These are phyloP conservation scores for Chrysaora quinquecirrha DNA, from an alignment of 30 jellyfish, hydroid and myxozoan species.

Conservation along the genomic window DNA sequence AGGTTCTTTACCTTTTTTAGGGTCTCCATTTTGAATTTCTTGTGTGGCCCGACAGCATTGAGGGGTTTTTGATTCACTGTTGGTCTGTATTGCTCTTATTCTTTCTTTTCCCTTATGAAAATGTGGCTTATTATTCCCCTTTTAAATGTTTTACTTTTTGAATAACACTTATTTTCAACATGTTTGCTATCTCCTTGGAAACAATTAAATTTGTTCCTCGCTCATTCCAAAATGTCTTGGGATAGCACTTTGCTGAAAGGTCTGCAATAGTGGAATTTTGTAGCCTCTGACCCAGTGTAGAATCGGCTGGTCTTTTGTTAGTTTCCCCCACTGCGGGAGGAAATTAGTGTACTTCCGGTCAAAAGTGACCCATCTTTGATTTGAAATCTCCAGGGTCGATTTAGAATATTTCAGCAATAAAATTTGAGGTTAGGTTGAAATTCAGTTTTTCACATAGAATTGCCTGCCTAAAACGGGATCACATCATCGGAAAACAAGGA, in stretches of 20 bases:
- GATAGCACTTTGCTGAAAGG: neutral
- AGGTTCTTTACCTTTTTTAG: too few species aligned
- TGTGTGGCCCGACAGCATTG: neutral
- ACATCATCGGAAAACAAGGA: neutral
- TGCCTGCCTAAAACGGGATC: neutral
- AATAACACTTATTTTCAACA: neutral
- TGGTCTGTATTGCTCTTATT: neutral
- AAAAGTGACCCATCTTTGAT: neutral
- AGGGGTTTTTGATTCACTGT: neutral
- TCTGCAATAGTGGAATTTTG: neutral
- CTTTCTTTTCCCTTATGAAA: neutral
- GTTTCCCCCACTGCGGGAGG: constrained; percentile 3
- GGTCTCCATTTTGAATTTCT: too few species aligned
- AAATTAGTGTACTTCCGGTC: neutral
- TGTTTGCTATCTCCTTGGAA: neutral
- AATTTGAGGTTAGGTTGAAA: too few species aligned
- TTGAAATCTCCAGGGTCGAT: neutral
- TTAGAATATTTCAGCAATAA: neutral
- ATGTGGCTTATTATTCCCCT: neutral
- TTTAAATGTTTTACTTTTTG: neutral
- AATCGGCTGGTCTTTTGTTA: neutral
- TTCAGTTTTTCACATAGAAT: too few species aligned
- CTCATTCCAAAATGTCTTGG: neutral
- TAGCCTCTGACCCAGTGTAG: neutral
- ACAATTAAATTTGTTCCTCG: neutral